Evolutionary conservation across 2,797 vertebrate species (phyloP).

Genomic region (Diceros bicornis): DNA sequence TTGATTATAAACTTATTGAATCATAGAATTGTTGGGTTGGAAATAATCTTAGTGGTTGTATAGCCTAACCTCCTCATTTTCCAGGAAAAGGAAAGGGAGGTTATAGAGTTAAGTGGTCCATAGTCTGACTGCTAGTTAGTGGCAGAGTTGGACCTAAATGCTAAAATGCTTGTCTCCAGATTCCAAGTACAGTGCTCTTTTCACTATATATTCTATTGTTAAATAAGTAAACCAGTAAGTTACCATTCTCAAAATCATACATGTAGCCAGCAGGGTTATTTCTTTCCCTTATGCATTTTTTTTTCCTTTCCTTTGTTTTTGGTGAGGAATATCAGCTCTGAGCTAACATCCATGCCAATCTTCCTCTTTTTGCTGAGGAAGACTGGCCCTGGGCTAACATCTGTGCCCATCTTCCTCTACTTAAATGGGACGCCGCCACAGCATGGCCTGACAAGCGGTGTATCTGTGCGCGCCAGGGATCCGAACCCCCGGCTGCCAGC

Average conservation of each 20-base stretch:
- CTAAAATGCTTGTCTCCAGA: background rate
- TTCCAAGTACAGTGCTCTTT: background rate
- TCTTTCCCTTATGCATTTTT: background rate
- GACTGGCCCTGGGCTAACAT: too few relatives aligned
- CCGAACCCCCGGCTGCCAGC: too few relatives aligned
- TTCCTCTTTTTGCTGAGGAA: too few relatives aligned
- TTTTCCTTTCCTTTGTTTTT: background rate
- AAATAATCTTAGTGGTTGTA: constrained; percentile 22
- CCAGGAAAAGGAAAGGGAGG: background rate
- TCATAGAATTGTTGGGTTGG: constrained; percentile 33
- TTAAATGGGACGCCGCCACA: too few relatives aligned
- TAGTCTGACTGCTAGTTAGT: constrained; percentile 32
- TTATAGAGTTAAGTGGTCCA: background rate
- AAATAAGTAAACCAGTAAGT: constrained; percentile 18
- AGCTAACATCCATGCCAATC: too few relatives aligned
- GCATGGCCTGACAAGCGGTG: too few relatives aligned
- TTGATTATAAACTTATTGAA: constrained; percentile 3
- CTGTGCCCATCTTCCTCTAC: too few relatives aligned
- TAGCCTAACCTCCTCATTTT: constrained; percentile 12
- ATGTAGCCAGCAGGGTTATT: background rate
- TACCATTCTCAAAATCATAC: constrained; percentile 27
- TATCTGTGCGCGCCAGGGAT: too few relatives aligned
- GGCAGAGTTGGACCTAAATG: constrained; percentile 28
- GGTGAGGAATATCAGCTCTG: too few relatives aligned
- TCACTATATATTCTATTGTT: constrained; percentile 5